Conservation (phyloP, 2,888 invertebrate genomes). For the Poecilus cupreus region DNA sequence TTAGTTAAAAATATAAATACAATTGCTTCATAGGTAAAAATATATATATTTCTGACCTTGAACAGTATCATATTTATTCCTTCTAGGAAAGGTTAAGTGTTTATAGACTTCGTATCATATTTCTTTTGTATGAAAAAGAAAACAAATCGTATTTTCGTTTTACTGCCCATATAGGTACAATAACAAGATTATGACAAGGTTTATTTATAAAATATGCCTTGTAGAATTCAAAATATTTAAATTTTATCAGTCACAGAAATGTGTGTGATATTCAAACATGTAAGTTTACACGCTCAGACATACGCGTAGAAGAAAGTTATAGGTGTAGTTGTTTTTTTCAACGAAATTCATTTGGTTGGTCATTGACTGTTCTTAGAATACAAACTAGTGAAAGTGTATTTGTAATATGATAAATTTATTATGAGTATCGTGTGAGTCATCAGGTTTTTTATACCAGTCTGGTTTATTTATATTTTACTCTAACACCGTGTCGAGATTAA, state of each 20-base stretch:
- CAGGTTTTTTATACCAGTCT: conserved; percentile 34
- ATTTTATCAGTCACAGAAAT: too few species aligned
- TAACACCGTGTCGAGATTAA: conserved; percentile 6
- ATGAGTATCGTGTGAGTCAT: conserved; percentile 34
- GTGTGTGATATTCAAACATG: too few species aligned
- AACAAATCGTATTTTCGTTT: background rate
- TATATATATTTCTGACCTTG: background rate
- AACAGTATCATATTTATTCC: background rate
- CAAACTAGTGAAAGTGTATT: conserved; percentile 36
- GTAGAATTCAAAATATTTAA: too few species aligned
- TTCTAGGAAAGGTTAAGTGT: background rate
- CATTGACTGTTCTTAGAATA: conserved; percentile 39
- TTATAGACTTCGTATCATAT: background rate
- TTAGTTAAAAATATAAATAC: background rate
- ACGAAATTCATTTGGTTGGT: conserved; percentile 15
- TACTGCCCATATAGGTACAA: too few species aligned
- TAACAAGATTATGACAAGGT: too few species aligned
- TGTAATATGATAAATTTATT: conserved; percentile 42
- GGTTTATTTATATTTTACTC: conserved; percentile 18
- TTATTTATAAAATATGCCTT: too few species aligned
- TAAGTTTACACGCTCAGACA: too few species aligned
- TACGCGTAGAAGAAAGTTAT: too few species aligned
- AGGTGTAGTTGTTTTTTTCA: conserved; percentile 7
- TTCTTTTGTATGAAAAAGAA: background rate
- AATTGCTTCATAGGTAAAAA: conserved; percentile 2